Evolutionary conservation across 2,113 vertebrate species (phyloP), one percentile per base, ranked within the genome.

Genomic region (Hydropotes inermis): DNA sequence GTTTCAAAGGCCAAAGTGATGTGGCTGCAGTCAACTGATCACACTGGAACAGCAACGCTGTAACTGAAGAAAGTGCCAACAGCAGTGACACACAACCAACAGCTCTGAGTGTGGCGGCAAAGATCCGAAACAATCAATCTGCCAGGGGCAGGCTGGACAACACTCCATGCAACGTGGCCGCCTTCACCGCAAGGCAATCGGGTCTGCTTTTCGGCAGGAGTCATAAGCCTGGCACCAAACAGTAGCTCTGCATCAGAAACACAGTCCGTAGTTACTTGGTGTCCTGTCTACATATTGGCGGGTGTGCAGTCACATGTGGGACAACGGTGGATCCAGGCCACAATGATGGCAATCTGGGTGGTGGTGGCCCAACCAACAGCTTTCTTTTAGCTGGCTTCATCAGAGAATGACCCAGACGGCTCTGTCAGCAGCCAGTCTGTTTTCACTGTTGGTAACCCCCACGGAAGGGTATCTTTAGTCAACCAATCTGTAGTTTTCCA

Each of bases 61-160:
- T 81, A 94, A 98, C 57, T 52, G 2, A 39, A 97, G 95, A 90
- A 96, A 78, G 74, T 8, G 74, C 91, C 92, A 57, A 55, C 36
- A 79, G 55, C 23, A 89, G 50, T 94, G 88, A 84, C 5, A 30
- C 30, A 86, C 36, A 52, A 93, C 55, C 87, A 87, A 30, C 17
- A 52, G 88, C 45, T 36, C 60, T 14, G 33, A 83, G 79, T 60
- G n/a, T n/a, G 4, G 25, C 55, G 50, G 36, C 27, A 28, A 23
- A 50, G 50, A 67, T 27, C 43, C 16, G 60, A 76, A 74, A 30
- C 6, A 15, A 58, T 54, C 91, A 16, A 30, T 95, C 86, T 52
- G 74, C 94, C 57, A 84, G 86, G 21, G 61, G 28, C 50, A n/a
- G 17, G 93, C 67, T 55, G 45, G 70, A 79, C 64, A n/a, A 28